phyloP scores from a whole-genome alignment of 2,888 invertebrate genomes.

The Schizaphis graminum region DNA sequence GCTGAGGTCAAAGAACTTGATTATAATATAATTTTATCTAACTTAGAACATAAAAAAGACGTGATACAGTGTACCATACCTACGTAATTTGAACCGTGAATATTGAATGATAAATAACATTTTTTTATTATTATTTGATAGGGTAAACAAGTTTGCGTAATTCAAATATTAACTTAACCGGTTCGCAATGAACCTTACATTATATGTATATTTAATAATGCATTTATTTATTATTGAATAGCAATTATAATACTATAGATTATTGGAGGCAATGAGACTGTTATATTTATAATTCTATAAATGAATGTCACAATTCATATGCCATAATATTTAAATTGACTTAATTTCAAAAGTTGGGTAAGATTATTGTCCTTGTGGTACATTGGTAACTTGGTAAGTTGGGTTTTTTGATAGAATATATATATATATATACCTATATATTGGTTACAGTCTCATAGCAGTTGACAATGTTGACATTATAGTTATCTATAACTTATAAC shows the following conservation, averaged over 20 bases:
- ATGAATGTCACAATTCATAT: neutral
- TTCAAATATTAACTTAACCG: slow-evolving; percentile 18
- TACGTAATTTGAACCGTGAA: slow-evolving; percentile 15
- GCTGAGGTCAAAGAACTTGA: slow-evolving; percentile 17
- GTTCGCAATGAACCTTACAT: neutral
- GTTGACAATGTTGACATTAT: neutral
- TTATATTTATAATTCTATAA: neutral
- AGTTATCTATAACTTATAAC: neutral
- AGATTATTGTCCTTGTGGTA: neutral
- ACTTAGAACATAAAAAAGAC: neutral
- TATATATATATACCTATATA: neutral
- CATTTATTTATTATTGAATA: neutral
- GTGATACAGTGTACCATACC: neutral
- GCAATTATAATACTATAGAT: neutral
- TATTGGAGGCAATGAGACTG: neutral
- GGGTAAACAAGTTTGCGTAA: slow-evolving; percentile 29
- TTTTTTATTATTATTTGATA: slow-evolving; percentile 11
- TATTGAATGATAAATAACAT: neutral
- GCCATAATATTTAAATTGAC: neutral
- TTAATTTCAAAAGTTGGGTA: neutral
- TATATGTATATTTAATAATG: neutral
- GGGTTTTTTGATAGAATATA: too few relatives aligned
- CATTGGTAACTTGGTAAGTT: too few relatives aligned
- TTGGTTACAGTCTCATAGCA: neutral
- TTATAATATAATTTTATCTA: neutral